Conservation (phyloP, 1,140 invertebrate species). For the Scaptomyza hsui region DNA sequence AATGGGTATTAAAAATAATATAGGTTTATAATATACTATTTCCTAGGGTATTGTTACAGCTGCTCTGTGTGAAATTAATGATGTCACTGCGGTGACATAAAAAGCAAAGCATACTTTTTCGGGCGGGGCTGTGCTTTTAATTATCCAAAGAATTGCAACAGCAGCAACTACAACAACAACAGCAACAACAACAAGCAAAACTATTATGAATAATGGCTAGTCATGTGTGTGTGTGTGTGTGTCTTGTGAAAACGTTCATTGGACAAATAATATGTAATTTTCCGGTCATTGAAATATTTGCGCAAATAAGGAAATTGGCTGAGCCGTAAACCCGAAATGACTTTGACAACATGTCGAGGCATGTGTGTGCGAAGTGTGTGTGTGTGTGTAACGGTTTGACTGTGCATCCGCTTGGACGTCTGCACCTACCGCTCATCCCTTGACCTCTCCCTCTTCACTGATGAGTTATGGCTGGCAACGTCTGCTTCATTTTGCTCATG, state of each 20-base stretch:
- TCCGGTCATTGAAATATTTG: constrained; percentile 79
- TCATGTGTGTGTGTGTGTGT: constrained; percentile 32
- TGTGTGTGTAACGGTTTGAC: constrained; percentile 23
- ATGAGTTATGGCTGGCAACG: constrained; percentile 69
- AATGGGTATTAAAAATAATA: too few relatives aligned
- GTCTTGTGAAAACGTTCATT: constrained; percentile 39
- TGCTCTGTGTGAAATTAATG: constrained; percentile 54
- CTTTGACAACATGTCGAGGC: constrained; percentile 54
- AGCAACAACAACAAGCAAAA: constrained; percentile 21
- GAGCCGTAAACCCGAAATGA: constrained; percentile 52
- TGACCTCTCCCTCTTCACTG: constrained; percentile 7
- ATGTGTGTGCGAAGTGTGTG: not conserved
- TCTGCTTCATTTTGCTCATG: constrained; percentile 51
- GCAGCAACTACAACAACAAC: constrained; percentile 21
- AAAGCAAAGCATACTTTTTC: constrained; percentile 64
- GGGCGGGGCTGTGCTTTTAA: constrained; percentile 56
- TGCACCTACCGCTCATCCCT: not conserved
- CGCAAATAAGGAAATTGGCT: constrained; percentile 76
- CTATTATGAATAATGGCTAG: constrained; percentile 63
- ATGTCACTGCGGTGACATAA: constrained; percentile 45
- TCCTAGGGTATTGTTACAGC: constrained; percentile 6
- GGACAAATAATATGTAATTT: constrained; percentile 80
- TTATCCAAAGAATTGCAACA: constrained; percentile 57
- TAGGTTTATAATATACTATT: too few relatives aligned
- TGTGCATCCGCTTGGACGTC: constrained; percentile 33